Evolutionary conservation across 2,113 vertebrate species (phyloP).

Genomic region (Passer domesticus): DNA sequence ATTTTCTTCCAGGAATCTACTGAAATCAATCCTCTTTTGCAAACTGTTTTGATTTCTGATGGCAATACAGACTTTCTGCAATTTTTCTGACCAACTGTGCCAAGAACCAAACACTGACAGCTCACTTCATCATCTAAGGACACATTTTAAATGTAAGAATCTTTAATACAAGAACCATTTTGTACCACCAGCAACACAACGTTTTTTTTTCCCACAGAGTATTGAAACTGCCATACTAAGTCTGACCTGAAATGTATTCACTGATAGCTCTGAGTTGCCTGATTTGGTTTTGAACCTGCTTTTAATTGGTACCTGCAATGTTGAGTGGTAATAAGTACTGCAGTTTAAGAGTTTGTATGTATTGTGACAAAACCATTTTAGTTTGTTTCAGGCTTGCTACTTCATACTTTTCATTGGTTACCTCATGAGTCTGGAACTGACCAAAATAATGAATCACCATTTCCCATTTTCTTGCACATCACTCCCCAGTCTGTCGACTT

Average conservation of each 20-base stretch:
- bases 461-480: neutral
- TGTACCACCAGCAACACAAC: neutral
- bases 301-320: neutral
- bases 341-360: neutral
- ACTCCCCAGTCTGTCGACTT: neutral
- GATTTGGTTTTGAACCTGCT: neutral
- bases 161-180: neutral
- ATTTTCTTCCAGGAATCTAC: neutral
- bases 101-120: neutral
- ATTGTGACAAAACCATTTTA: neutral
- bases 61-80: neutral
- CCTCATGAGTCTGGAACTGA: neutral
- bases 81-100: neutral
- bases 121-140: neutral
- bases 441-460: neutral
- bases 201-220: neutral
- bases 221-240: neutral
- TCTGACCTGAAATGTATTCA: neutral
- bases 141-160: neutral
- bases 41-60: neutral
- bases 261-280: neutral
- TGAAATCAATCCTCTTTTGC: neutral
- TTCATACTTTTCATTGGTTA: neutral
- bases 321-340: neutral
- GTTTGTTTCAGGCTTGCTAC: neutral